Evolutionary conservation across 2,888 invertebrate genomes (phyloP).

Genomic region (Leptogaster cylindrica): DNA sequence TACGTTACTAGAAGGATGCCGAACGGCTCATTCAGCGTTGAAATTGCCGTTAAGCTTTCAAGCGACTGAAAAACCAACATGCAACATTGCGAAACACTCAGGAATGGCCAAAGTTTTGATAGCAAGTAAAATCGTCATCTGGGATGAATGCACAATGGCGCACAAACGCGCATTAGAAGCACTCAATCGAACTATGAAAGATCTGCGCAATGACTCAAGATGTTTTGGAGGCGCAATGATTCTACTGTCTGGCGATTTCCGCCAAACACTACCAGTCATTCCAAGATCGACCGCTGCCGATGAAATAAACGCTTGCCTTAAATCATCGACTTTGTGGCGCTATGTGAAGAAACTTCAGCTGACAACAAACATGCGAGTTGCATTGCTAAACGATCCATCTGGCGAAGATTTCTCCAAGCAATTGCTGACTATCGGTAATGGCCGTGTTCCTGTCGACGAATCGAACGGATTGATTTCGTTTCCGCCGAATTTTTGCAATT

Average conservation of each 20-base stretch:
- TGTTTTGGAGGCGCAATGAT: slow-evolving; percentile 39
- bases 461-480: slow-evolving; percentile 23
- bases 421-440: slow-evolving; percentile 41
- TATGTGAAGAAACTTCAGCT: slow-evolving; percentile 39
- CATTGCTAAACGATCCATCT: no score
- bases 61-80: slow-evolving; percentile 50
- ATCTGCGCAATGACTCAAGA: slow-evolving; percentile 46
- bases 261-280: slow-evolving; percentile 43
- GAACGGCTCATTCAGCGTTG: slow-evolving; percentile 48
- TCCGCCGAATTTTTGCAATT: slow-evolving; percentile 2
- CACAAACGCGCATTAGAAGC: slow-evolving; percentile 51
- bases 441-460: slow-evolving; percentile 29
- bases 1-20: slow-evolving; percentile 50
- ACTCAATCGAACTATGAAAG: slow-evolving; percentile 50
- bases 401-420: slow-evolving; percentile 40
- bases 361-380: slow-evolving; percentile 42
- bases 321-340: slow-evolving; percentile 27
- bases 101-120: slow-evolving; percentile 53
- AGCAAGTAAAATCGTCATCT: slow-evolving; percentile 52
- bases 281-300: slow-evolving; percentile 35
- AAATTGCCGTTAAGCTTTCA: slow-evolving; percentile 50
- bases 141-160: slow-evolving; percentile 52
- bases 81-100: slow-evolving; percentile 53
- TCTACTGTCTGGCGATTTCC: slow-evolving; percentile 41
- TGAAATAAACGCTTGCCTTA: slow-evolving; percentile 29